A percentile compares a stretch with the other conserved stretches of the same genome.
Conservation (phyloP, 2,113 vertebrate genomes). For the Hemibagrus wyckioides region DNA sequence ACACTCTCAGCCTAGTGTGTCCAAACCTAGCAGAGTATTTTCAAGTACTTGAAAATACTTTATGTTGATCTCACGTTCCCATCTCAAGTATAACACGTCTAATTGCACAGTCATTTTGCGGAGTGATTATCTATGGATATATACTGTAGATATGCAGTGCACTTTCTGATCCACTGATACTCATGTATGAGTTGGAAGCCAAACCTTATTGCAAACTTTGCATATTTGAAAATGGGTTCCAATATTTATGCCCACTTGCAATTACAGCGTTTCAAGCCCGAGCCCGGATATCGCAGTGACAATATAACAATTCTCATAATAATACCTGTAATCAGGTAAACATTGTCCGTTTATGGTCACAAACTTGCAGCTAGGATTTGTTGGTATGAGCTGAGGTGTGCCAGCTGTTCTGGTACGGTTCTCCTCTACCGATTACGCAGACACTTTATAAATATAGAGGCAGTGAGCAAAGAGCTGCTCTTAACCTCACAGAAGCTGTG, state of each 20-base stretch:
- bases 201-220: not conserved
- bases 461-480: not conserved
- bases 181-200: not conserved
- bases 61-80: not conserved
- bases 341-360: not conserved
- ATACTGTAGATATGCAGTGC: not conserved
- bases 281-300: not conserved
- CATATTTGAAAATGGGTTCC: not conserved
- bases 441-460: constrained; percentile 27
- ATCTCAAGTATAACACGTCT: not conserved
- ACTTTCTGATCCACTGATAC: not conserved
- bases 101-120: not conserved
- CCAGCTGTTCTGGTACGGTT: constrained; percentile 31
- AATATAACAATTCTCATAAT: not conserved
- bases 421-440: constrained; percentile 37
- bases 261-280: not conserved
- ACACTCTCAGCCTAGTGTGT: not conserved
- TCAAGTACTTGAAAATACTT: not conserved
- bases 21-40: not conserved
- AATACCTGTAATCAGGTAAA: not conserved
- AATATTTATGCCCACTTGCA: not conserved
- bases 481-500: not conserved
- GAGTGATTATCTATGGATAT: not conserved
- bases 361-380: not conserved
- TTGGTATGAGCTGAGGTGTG: constrained; percentile 16